Conservation (phyloP, 2,113 vertebrate species). For the Trinectes maculatus region DNA sequence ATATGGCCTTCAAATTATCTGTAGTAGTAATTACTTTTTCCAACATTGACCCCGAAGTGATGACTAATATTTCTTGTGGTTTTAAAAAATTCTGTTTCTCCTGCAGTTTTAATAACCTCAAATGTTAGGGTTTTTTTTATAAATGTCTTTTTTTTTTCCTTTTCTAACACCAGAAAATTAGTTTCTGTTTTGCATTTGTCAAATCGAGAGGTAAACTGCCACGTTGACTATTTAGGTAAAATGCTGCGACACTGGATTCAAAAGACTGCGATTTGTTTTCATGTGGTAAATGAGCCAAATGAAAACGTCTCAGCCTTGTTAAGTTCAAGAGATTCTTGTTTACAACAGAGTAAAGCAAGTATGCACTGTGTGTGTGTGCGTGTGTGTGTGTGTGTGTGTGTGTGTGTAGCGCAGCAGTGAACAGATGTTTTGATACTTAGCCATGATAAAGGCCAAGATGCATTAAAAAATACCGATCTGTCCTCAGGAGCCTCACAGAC, state of each 20-base stretch:
- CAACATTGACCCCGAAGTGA: background rate
- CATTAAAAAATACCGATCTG: too few species aligned
- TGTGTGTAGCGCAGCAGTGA: too few species aligned
- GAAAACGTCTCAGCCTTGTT: background rate
- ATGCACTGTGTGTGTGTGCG: too few species aligned
- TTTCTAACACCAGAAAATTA: constrained; percentile 4
- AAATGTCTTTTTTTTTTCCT: background rate
- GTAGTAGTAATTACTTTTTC: background rate
- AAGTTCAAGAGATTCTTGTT: background rate
- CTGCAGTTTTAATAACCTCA: too few species aligned
- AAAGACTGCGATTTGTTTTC: background rate
- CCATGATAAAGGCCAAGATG: too few species aligned
- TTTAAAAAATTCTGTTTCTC: background rate
- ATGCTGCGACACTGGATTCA: background rate
- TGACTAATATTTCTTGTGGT: background rate
- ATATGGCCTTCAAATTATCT: constrained; percentile 6
- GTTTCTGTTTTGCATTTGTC: constrained; percentile 31
- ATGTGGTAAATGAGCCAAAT: background rate
- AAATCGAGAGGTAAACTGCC: background rate
- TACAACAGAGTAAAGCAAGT: background rate
- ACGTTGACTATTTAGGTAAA: background rate
- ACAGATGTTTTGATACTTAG: too few species aligned
- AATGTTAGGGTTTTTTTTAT: background rate
- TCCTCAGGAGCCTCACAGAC: too few species aligned
- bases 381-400: too few species aligned